phyloP scores from a whole-genome alignment of 2,888 invertebrate genomes.

The Junonia oenone region DNA sequence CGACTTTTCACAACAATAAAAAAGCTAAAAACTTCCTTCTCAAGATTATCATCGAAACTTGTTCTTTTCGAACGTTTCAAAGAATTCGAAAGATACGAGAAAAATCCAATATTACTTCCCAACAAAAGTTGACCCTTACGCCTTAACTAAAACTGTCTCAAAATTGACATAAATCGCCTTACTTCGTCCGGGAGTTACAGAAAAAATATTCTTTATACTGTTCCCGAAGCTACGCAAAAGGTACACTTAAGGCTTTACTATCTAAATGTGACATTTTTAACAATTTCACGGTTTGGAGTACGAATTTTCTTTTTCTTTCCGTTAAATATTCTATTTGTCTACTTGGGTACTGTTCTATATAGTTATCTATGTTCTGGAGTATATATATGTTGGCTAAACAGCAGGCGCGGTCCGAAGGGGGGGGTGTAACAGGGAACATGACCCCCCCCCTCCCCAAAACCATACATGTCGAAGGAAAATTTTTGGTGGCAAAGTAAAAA shows the following conservation, averaged over 20 bases:
- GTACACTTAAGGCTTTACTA: not conserved
- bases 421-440: too few species aligned
- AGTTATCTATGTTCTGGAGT: too few species aligned
- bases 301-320: not conserved
- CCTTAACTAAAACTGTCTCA: constrained; percentile 3
- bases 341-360: too few species aligned
- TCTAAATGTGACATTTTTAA: not conserved
- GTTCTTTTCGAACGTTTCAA: not conserved
- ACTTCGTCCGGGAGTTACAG: not conserved
- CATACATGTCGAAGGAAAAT: too few species aligned
- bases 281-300: not conserved
- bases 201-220: too few species aligned
- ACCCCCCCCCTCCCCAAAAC: too few species aligned
- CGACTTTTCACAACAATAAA: not conserved
- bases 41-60: constrained; percentile 4
- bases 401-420: too few species aligned
- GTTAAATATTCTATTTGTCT: not conserved
- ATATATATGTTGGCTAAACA: too few species aligned
- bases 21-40: not conserved
- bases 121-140: constrained; percentile 20
- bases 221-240: not conserved
- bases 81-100: constrained; percentile 10
- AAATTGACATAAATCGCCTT: constrained; percentile 2
- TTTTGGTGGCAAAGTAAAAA: too few species aligned
- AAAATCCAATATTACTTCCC: constrained; percentile 20